Evolutionary conservation across 2,888 invertebrate species (phyloP).

Genomic region (Luffia ferchaultella): DNA sequence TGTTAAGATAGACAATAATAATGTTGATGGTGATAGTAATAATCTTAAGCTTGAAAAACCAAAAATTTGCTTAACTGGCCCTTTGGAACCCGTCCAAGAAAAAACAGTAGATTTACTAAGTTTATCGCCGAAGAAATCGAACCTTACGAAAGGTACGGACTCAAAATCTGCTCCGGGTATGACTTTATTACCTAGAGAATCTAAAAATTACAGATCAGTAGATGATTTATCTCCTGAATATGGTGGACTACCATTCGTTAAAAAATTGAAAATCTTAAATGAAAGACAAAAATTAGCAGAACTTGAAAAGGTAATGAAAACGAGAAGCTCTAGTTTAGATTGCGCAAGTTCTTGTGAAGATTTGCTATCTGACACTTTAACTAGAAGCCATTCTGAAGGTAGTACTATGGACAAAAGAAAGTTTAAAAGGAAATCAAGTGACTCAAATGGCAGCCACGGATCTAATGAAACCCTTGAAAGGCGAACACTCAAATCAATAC

Average conservation of each 20-base stretch:
- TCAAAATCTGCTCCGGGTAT: constrained; percentile 25
- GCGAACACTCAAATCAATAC: constrained; percentile 82
- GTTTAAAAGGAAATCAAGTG: constrained; percentile 49
- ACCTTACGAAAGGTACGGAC: constrained; percentile 28
- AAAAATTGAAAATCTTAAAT: constrained; percentile 87
- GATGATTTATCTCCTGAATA: constrained; percentile 89
- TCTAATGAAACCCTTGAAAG: constrained; percentile 86
- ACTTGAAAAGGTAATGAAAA: constrained; percentile 77
- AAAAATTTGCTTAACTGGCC: constrained; percentile 47
- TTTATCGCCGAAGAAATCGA: constrained; percentile 42
- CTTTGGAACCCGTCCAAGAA: constrained; percentile 53
- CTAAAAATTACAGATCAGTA: constrained; percentile 81
- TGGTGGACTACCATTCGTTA: constrained; percentile 85
- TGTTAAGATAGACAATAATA: constrained; percentile 60
- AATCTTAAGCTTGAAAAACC: constrained; percentile 43
- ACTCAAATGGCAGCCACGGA: constrained; percentile 43
- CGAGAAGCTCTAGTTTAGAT: constrained; percentile 83
- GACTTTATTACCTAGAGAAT: constrained; percentile 39
- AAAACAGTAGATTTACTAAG: constrained; percentile 52
- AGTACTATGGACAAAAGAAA: constrained; percentile 74
- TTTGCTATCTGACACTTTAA: constrained; percentile 65
- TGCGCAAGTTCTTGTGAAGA: constrained; percentile 70
- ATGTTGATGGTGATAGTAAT: constrained; percentile 36
- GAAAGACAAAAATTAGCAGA: constrained; percentile 87
- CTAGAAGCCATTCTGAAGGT: constrained; percentile 83